Evolutionary conservation across 2,797 vertebrate genomes (phyloP), one percentile per base, ranked within the genome.

Genomic region (Setipinna tenuifilis): DNA sequence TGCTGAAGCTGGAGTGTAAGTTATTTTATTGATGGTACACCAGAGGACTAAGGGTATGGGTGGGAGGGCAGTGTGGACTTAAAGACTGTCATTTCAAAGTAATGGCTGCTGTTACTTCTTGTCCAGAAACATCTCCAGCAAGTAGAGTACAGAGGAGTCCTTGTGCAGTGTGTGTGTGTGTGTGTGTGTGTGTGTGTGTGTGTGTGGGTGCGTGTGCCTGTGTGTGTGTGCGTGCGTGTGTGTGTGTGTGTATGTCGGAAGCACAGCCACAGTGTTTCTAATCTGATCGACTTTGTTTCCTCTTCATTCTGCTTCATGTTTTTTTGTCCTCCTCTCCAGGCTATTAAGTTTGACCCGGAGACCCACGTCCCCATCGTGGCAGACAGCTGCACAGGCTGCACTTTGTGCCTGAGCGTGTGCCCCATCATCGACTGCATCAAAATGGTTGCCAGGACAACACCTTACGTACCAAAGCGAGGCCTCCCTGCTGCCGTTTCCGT

Each of bases 381-480:
- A 28, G 96, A 96, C 90, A 92, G 90, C 90, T 97, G 97, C 10
- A 97, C 96, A 0, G 96, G 96, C 92, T 97, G 97, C 89, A 96
- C 96, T 78, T 95, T 97, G 87, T 97, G 96, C 85, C 92, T 96
- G 90, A 96, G 96, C 31, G 93, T 97, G 91, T 97, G 96, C 92
- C 97, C 97, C 85, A 92, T 97, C 92, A 94, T 96, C 88, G 94
- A 96, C 95, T 97, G 96, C 95, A 97, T 98, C 96, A 93, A 85
- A 90, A 97, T 97, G 97, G 96, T 97, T 94, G 89, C 96, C 95
- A 95, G 96, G 95, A 95, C 95, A 92, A 96, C 95, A 44, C 95
- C 95, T 88, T 96, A 96, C 65, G 91, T 94, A 89, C 96, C 96
- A 86, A 93, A 89, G 88, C 94, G 96, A 87, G 97, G 97, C 90